phyloP scores from a whole-genome alignment of 2,888 invertebrate species.

The Nudaria mundana region DNA sequence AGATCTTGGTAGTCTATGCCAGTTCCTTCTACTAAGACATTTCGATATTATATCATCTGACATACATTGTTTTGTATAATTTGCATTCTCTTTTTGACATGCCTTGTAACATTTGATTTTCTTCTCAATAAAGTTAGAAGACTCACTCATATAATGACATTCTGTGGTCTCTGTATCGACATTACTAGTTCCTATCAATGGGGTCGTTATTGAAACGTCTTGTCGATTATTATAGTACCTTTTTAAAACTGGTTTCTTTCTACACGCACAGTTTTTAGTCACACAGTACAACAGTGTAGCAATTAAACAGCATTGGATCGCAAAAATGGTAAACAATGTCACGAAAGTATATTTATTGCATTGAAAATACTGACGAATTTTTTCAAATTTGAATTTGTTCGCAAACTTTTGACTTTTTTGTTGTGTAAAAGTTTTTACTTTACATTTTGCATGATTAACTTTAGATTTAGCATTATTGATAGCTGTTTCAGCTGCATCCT shows the following conservation, averaged over 20 bases:
- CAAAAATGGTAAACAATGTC: constrained; percentile 29
- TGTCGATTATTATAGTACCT: constrained; percentile 57
- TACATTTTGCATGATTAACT: not conserved
- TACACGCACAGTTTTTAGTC: constrained; percentile 38
- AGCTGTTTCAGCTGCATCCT: not conserved
- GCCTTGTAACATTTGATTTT: constrained; percentile 67
- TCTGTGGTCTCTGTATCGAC: constrained; percentile 60
- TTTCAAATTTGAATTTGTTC: not conserved
- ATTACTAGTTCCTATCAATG: constrained; percentile 60
- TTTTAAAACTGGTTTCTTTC: constrained; percentile 37
- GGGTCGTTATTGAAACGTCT: constrained; percentile 65
- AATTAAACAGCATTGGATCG: constrained; percentile 56
- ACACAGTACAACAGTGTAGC: constrained; percentile 50
- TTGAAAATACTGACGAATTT: not conserved
- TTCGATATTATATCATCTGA: constrained; percentile 72
- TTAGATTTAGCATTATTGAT: not conserved
- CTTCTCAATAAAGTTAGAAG: constrained; percentile 50
- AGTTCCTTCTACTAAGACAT: constrained; percentile 63
- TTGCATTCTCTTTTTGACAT: constrained; percentile 52
- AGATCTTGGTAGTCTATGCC: constrained; percentile 49
- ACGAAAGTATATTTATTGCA: constrained; percentile 23
- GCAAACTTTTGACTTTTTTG: not conserved
- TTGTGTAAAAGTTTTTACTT: not conserved
- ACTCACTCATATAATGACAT: constrained; percentile 55
- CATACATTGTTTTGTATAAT: constrained; percentile 49